Evolutionary conservation across 2,888 invertebrate species (phyloP).

Genomic region (Lepetodrilus schrolli): DNA sequence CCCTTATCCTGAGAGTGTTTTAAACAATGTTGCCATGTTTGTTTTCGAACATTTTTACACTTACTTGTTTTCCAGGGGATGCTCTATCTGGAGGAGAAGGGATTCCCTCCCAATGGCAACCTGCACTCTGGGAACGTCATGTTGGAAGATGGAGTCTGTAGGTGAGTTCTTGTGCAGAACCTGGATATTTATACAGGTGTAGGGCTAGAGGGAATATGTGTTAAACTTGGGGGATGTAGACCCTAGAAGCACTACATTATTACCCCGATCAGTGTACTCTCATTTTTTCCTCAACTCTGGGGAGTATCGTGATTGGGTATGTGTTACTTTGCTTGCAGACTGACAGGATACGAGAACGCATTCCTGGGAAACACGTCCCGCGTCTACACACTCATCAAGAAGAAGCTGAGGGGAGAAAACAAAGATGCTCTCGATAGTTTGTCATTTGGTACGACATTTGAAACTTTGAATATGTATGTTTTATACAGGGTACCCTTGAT

Average conservation of each 20-base stretch:
- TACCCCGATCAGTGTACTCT: no score
- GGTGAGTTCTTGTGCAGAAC: slow-evolving; percentile 80
- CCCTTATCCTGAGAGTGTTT: no score
- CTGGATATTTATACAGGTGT: no score
- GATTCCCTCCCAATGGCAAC: slow-evolving; percentile 90
- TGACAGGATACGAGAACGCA: slow-evolving; percentile 90
- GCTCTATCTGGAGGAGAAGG: slow-evolving; percentile 83
- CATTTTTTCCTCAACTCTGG: neutral
- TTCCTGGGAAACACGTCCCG: slow-evolving; percentile 84
- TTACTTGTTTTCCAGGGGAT: slow-evolving; percentile 55
- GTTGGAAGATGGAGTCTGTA: slow-evolving; percentile 92
- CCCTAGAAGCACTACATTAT: no score
- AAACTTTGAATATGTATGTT: no score
- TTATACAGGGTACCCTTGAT: no score
- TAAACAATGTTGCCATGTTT: neutral
- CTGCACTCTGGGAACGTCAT: slow-evolving; percentile 93
- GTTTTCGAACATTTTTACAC: no score
- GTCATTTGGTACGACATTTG: slow-evolving; percentile 67
- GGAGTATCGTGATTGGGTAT: neutral
- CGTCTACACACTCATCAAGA: slow-evolving; percentile 78
- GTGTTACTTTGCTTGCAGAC: slow-evolving; percentile 76
- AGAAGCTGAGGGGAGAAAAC: slow-evolving; percentile 75
- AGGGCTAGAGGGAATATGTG: no score
- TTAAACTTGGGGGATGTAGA: no score
- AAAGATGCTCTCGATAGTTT: slow-evolving; percentile 60